A percentile compares a stretch with the other conserved stretches of the same genome.
Evolutionary conservation across 1,140 invertebrate species (phyloP).

Genomic region (Hyles euphorbiae): DNA sequence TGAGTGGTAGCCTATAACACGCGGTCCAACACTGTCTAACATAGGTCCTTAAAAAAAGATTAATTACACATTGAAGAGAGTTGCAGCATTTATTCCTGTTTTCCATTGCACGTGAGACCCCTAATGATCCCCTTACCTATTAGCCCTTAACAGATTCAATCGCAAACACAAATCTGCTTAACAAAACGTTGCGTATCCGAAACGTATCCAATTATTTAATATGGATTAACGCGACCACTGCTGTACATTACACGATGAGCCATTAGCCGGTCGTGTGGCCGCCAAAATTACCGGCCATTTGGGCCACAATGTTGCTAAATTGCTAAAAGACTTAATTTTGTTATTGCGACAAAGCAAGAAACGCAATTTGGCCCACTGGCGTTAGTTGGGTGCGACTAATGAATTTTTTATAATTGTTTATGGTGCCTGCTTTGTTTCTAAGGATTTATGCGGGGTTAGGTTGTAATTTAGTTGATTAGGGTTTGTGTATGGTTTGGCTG

Average conservation of each 20-base stretch:
- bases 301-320: slow-evolving; percentile 28
- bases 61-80: too few relatives aligned
- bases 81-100: too few relatives aligned
- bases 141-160: too few relatives aligned
- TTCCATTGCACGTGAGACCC: too few relatives aligned
- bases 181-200: slow-evolving; percentile 1
- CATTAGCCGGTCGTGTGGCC: slow-evolving; percentile 26
- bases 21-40: too few relatives aligned
- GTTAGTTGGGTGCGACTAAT: slow-evolving; percentile 10
- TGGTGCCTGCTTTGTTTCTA: slow-evolving; percentile 2
- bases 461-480: too few relatives aligned
- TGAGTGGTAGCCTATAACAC: too few relatives aligned
- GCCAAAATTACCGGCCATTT: slow-evolving; percentile 30
- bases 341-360: slow-evolving; percentile 24
- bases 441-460: background rate
- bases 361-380: slow-evolving; percentile 15
- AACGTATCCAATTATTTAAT: slow-evolving; percentile 27
- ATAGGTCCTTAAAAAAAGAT: too few relatives aligned
- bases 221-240: slow-evolving; percentile 24
- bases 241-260: slow-evolving; percentile 29
- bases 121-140: too few relatives aligned
- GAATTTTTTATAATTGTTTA: slow-evolving; percentile 10
- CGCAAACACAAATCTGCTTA: background rate
- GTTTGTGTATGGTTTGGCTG: too few relatives aligned
- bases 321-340: slow-evolving; percentile 29